phyloP scores from a whole-genome alignment of 2,113 vertebrate species.

The Thomomys bottae region DNA sequence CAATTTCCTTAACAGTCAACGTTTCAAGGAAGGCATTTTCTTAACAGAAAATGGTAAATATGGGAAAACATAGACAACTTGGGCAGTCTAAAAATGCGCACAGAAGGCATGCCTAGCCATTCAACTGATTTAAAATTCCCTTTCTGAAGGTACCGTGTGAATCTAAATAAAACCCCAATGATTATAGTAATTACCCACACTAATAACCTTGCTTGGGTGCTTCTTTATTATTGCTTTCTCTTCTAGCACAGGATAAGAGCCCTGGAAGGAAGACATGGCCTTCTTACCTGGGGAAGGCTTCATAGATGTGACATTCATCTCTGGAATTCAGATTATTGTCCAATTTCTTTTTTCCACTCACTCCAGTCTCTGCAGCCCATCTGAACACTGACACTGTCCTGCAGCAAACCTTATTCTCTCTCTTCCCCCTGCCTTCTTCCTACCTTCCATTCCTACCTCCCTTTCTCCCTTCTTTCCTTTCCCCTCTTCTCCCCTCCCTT shows the following conservation, averaged over 20 bases:
- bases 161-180: conserved; percentile 55
- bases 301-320: conserved; percentile 39
- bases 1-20: conserved; percentile 62
- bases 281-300: conserved; percentile 44
- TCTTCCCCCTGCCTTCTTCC: no score
- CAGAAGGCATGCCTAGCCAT: conserved; percentile 11
- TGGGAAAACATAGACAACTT: conserved; percentile 54
- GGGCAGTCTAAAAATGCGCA: conserved; percentile 51
- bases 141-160: conserved; percentile 29
- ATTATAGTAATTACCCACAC: conserved; percentile 42
- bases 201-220: conserved; percentile 32
- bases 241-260: not conserved
- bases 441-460: not conserved
- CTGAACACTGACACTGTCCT: not conserved
- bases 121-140: conserved; percentile 58
- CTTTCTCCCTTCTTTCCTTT: not conserved
- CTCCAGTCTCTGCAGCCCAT: no score
- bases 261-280: not conserved
- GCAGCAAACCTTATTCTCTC: not conserved
- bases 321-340: not conserved
- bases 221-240: conserved; percentile 40
- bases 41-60: conserved; percentile 70
- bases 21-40: conserved; percentile 63
- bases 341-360: not conserved
- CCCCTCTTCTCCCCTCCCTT: not conserved